Evolutionary conservation across 2,113 vertebrate genomes (phyloP).

Genomic region (Elephas maximus): DNA sequence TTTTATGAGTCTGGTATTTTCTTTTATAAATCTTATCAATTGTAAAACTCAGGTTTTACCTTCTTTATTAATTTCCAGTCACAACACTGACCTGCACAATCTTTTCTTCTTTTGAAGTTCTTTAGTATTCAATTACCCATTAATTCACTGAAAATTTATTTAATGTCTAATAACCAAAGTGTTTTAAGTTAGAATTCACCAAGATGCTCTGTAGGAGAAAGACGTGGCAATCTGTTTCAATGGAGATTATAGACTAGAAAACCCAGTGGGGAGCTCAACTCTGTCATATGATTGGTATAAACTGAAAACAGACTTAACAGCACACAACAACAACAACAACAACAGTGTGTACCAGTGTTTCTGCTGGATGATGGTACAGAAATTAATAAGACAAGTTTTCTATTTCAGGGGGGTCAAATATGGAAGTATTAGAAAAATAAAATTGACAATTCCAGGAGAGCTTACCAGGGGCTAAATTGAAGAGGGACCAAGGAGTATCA

Average conservation of each 20-base stretch:
- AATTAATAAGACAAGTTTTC: not conserved
- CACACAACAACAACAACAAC: no score
- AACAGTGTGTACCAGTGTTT: not conserved
- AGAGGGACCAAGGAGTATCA: not conserved
- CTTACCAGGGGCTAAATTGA: not conserved
- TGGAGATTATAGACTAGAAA: no score
- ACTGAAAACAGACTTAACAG: no score
- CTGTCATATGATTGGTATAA: no score
- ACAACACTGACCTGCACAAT: not conserved
- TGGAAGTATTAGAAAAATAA: not conserved
- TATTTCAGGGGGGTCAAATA: not conserved
- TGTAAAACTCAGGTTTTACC: not conserved
- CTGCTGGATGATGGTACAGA: not conserved
- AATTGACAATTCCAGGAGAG: not conserved
- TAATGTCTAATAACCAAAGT: not conserved
- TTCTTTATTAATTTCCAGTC: not conserved
- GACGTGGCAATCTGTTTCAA: no score
- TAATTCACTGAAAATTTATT: not conserved
- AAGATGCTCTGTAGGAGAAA: no score
- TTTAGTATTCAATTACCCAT: not conserved
- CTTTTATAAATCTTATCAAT: not conserved
- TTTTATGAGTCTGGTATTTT: not conserved
- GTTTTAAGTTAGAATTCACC: no score
- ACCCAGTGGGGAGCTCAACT: no score
- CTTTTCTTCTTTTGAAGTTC: not conserved